These are phyloP conservation scores for Gila orcuttii DNA, from an alignment of 2,113 vertebrate genomes.

Conservation along the genomic window DNA sequence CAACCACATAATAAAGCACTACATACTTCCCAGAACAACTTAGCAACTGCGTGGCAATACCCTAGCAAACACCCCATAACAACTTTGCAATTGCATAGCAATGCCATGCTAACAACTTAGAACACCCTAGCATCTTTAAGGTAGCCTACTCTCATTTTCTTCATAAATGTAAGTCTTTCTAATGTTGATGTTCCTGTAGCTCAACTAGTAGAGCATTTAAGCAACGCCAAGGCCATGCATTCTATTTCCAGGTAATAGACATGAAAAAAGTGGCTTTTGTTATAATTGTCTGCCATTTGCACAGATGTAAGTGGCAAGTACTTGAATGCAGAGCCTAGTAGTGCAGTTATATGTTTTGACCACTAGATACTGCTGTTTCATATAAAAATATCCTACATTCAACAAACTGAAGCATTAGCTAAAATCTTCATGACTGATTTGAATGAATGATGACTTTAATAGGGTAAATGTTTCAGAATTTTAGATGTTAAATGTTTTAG, in stretches of 20 bases:
- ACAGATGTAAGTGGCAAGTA: background rate
- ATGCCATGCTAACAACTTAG: background rate
- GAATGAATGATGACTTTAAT: background rate
- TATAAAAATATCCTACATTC: background rate
- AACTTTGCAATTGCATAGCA: background rate
- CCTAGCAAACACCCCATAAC: background rate
- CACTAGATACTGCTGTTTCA: conserved; percentile 31
- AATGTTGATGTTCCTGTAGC: no score
- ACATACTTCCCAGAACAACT: background rate
- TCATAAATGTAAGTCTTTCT: background rate
- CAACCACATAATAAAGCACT: background rate
- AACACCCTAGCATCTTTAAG: background rate
- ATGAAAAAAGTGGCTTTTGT: background rate
- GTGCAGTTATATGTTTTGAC: conserved; percentile 14
- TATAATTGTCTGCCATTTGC: background rate
- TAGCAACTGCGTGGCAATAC: background rate
- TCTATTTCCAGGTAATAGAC: background rate
- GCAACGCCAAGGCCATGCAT: background rate
- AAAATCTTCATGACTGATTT: background rate
- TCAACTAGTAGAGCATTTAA: background rate
- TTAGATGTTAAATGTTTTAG: background rate
- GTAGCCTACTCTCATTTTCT: background rate
- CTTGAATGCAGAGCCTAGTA: background rate
- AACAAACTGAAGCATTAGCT: background rate
- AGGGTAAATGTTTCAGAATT: background rate